Percentiles rank a stretch among this genome's conserved stretches.
These are phyloP conservation scores for Dorcus hopei DNA, from an alignment of 2,888 invertebrate species.

Conservation along the genomic window DNA sequence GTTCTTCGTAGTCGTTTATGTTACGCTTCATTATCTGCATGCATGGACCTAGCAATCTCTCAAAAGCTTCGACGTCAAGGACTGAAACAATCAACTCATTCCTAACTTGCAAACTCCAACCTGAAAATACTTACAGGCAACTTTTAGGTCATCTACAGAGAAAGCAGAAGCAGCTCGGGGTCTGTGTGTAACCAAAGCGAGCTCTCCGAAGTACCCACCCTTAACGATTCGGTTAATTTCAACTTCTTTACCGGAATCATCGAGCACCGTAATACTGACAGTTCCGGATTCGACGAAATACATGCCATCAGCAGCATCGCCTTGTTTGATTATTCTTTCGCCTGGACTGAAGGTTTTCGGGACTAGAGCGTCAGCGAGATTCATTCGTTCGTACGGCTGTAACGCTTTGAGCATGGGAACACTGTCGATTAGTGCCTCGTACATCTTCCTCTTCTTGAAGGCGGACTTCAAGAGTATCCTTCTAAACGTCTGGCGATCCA, in stretches of 20 bases:
- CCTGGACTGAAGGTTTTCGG: conserved; percentile 70
- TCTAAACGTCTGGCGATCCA: conserved; percentile 96
- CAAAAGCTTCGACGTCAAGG: conserved; percentile 96
- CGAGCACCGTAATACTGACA: conserved; percentile 81
- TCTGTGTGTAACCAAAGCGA: conserved; percentile 95
- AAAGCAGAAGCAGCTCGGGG: conserved; percentile 92
- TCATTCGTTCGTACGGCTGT: conserved; percentile 95
- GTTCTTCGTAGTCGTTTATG: conserved; percentile 95
- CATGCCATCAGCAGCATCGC: conserved; percentile 95
- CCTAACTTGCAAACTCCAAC: conserved; percentile 17
- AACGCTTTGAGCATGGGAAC: conserved; percentile 95
- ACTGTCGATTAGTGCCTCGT: conserved; percentile 88
- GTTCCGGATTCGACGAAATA: conserved; percentile 95
- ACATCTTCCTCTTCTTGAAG: conserved; percentile 97
- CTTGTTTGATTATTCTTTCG: conserved; percentile 87
- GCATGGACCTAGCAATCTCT: conserved; percentile 94
- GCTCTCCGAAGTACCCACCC: conserved; percentile 92
- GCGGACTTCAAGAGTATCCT: conserved; percentile 95
- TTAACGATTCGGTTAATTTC: conserved; percentile 70
- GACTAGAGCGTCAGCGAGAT: conserved; percentile 91
- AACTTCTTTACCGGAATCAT: conserved; percentile 75
- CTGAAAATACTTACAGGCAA: conserved; percentile 79
- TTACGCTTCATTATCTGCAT: conserved; percentile 99
- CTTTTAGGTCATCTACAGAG: conserved; percentile 81
- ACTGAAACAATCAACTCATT: conserved; percentile 58